Conservation (phyloP, 1,140 invertebrate genomes). For the Lethrus apterus region DNA sequence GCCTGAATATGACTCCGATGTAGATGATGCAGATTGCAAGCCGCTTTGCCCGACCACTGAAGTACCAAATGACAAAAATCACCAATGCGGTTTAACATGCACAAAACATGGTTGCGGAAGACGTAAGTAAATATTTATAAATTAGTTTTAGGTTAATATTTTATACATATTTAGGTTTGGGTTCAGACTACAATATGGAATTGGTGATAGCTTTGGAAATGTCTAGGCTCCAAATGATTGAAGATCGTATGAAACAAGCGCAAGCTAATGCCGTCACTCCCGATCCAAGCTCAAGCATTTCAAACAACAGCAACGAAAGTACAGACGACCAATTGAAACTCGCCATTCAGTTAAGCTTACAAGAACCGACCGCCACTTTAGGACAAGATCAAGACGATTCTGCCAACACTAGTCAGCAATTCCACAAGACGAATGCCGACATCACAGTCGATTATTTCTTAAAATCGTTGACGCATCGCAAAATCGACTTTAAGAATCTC, state of each 20-base stretch:
- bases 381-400: conserved; percentile 20
- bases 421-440: conserved; percentile 43
- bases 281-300: conserved; percentile 38
- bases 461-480: conserved; percentile 45
- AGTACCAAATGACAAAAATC: conserved; percentile 26
- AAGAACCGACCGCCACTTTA: conserved; percentile 36
- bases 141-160: neutral
- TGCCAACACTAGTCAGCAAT: conserved; percentile 20
- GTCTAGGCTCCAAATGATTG: conserved; percentile 62
- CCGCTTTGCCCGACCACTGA: conserved; percentile 18
- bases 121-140: neutral
- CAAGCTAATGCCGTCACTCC: conserved; percentile 29
- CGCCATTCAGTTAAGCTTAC: conserved; percentile 45
- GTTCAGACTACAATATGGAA: conserved; percentile 55
- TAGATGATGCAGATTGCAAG: conserved; percentile 39
- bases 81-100: conserved; percentile 33
- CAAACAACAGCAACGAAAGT: conserved; percentile 33
- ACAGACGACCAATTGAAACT: conserved; percentile 44
- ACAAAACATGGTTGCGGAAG: conserved; percentile 28
- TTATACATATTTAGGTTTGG: conserved; percentile 19
- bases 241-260: conserved; percentile 46
- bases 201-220: conserved; percentile 62
- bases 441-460: conserved; percentile 49
- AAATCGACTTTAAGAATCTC: conserved; percentile 37
- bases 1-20: conserved; percentile 54